These are phyloP conservation scores for Melanostoma scalare DNA, from an alignment of 2,888 invertebrate genomes.

Conservation along the genomic window DNA sequence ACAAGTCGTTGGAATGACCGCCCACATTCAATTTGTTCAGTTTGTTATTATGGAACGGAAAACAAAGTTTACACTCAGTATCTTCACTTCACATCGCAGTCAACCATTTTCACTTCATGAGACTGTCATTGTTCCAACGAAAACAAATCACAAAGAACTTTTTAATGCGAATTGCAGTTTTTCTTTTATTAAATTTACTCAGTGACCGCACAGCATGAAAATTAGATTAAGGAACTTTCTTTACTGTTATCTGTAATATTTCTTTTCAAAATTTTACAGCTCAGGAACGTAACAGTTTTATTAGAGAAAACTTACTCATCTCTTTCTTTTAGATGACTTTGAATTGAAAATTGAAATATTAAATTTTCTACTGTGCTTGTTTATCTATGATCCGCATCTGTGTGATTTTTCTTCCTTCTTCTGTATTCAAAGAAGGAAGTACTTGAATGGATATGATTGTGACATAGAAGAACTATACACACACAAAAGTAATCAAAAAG, in stretches of 20 bases:
- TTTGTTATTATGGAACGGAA: not conserved
- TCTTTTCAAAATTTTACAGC: not conserved
- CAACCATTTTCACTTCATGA: not conserved
- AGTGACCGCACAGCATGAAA: conserved; percentile 25
- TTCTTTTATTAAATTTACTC: conserved; percentile 20
- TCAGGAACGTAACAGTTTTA: conserved; percentile 20
- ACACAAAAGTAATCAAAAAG: conserved; percentile 17
- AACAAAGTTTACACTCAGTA: not conserved
- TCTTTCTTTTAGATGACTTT: not conserved
- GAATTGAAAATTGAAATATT: conserved; percentile 46
- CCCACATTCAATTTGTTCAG: too few species aligned
- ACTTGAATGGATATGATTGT: not conserved
- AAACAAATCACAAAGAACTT: not conserved
- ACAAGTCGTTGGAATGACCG: too few species aligned
- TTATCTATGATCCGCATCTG: not conserved
- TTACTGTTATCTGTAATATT: not conserved
- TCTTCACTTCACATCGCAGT: not conserved
- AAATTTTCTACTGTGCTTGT: conserved; percentile 38
- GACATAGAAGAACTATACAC: not conserved
- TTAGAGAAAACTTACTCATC: conserved; percentile 25
- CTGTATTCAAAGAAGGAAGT: not conserved
- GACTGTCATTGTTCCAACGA: not conserved
- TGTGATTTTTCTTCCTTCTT: not conserved
- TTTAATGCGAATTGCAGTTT: not conserved
- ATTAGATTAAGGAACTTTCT: conserved; percentile 32